Evolutionary conservation across 2,888 invertebrate species (phyloP).

Genomic region (Sminthurides aquaticus): DNA sequence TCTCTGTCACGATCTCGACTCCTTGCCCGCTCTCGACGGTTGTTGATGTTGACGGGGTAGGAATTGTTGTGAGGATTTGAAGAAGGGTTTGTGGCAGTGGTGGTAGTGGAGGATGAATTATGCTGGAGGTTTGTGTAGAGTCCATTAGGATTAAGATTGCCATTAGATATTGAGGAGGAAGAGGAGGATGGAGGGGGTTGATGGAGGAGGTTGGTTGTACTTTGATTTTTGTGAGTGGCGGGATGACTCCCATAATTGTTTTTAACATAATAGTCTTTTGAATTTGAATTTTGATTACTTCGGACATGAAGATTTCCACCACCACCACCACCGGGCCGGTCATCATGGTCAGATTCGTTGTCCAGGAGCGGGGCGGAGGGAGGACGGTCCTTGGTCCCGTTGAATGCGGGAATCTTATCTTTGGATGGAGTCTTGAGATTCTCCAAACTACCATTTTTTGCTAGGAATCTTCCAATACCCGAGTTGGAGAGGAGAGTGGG

Average conservation of each 20-base stretch:
- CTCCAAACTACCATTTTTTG: constrained; percentile 42
- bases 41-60: background rate
- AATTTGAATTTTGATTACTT: background rate
- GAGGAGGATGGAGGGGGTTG: no score
- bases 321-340: constrained; percentile 45
- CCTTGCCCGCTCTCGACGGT: constrained; percentile 13
- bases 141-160: background rate
- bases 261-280: constrained; percentile 10
- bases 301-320: constrained; percentile 7
- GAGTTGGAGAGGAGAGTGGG: background rate
- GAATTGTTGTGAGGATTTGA: background rate
- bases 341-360: constrained; percentile 51
- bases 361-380: constrained; percentile 72
- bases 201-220: constrained; percentile 7
- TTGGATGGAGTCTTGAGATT: constrained; percentile 34
- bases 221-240: constrained; percentile 17
- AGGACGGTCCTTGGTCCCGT: constrained; percentile 52
- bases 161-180: background rate
- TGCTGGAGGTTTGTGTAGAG: background rate
- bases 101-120: background rate
- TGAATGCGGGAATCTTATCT: constrained; percentile 10
- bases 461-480: constrained; percentile 18
- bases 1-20: constrained; percentile 30
- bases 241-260: background rate
- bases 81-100: background rate